Percentiles rank a stretch among this genome's conserved stretches.
Conservation (phyloP, 2,888 invertebrate species). For the Andrena hattorfiana region DNA sequence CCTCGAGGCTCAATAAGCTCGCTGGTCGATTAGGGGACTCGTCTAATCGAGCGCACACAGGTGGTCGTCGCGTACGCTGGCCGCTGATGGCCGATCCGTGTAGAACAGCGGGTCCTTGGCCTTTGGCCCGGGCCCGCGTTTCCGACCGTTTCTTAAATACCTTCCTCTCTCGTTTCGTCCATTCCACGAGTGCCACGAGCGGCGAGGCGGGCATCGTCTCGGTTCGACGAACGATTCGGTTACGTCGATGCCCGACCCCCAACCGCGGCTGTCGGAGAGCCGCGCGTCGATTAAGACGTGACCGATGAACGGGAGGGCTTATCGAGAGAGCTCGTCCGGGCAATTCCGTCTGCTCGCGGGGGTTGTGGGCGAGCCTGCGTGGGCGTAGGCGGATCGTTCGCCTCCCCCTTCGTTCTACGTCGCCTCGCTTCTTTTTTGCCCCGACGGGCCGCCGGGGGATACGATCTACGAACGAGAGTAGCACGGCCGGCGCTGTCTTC, state of each 20-base stretch:
- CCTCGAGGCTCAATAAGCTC: constrained; percentile 55
- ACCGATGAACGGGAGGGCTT: constrained; percentile 69
- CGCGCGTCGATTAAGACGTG: constrained; percentile 73
- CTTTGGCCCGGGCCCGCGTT: constrained; percentile 51
- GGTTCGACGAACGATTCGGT: constrained; percentile 66
- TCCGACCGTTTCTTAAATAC: constrained; percentile 53
- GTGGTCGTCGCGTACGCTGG: constrained; percentile 37
- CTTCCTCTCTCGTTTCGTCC: constrained; percentile 50
- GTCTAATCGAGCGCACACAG: constrained; percentile 63
- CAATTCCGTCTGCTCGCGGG: constrained; percentile 76
- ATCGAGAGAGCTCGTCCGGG: constrained; percentile 65
- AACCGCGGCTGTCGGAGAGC: constrained; percentile 68
- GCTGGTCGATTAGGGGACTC: constrained; percentile 59
- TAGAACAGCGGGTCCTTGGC: constrained; percentile 49
- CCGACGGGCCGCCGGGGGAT: constrained; percentile 2
- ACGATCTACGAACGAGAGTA: constrained; percentile 52
- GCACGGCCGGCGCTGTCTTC: constrained; percentile 42
- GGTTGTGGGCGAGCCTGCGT: constrained; percentile 70
- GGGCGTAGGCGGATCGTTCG: constrained; percentile 57
- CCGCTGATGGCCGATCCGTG: constrained; percentile 52
- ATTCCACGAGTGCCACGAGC: constrained; percentile 39
- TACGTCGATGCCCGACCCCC: constrained; percentile 70
- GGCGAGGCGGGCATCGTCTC: constrained; percentile 35
- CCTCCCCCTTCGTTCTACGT: constrained; percentile 25
- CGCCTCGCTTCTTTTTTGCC: background rate